A percentile compares a stretch with the other conserved stretches of the same genome.
Conservation (phyloP, 2,888 invertebrate genomes). For the Synanthedon vespiformis region DNA sequence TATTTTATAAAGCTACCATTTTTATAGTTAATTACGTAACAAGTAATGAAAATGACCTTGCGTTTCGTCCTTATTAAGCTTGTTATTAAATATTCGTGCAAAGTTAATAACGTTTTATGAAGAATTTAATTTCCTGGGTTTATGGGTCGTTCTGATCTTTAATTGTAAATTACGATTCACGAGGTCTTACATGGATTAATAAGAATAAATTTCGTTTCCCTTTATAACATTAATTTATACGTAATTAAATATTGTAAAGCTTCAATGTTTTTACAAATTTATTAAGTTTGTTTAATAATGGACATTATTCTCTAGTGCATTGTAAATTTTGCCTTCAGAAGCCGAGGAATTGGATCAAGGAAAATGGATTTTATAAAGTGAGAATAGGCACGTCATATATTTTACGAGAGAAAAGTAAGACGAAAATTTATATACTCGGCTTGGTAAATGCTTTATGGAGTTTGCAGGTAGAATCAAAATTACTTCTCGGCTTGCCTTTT, state of each 20-base stretch:
- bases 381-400: too few relatives aligned
- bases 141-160: slow-evolving; percentile 8
- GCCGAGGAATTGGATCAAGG: too few relatives aligned
- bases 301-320: neutral
- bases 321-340: too few relatives aligned
- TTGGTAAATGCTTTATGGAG: too few relatives aligned
- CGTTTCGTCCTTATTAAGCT: neutral
- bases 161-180: slow-evolving; percentile 8
- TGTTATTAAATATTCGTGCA: slow-evolving; percentile 9
- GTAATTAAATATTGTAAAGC: too few relatives aligned
- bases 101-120: slow-evolving; percentile 11
- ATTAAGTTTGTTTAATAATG: slow-evolving; percentile 2
- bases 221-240: too few relatives aligned
- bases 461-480: too few relatives aligned
- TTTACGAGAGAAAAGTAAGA: too few relatives aligned
- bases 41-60: neutral
- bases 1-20: neutral
- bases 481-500: too few relatives aligned
- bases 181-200: neutral
- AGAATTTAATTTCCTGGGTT: slow-evolving; percentile 12
- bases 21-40: neutral
- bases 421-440: too few relatives aligned
- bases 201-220: neutral
- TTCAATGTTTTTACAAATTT: too few relatives aligned
- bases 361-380: too few relatives aligned